A percentile compares a stretch with the other conserved stretches of the same genome.
phyloP scores from a whole-genome alignment of 2,888 invertebrate genomes.

The Amaurobius ferox region DNA sequence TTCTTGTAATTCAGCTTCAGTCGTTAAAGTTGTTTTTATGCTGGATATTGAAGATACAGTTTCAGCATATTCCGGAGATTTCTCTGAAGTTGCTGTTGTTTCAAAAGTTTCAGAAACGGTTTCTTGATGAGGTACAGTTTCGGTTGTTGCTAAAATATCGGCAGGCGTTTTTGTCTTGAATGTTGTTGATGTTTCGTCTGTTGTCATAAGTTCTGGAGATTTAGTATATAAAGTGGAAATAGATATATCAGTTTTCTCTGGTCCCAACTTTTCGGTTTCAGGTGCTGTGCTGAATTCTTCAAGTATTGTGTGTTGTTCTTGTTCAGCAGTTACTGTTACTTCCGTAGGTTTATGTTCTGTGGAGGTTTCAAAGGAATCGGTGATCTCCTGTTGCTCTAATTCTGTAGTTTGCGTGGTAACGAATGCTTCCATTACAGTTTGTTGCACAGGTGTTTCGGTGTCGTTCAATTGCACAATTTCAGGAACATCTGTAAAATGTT shows the following conservation, averaged over 20 bases:
- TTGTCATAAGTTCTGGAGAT: too few species aligned
- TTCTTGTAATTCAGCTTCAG: not conserved
- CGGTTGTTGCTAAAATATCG: too few species aligned
- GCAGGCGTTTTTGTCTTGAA: too few species aligned
- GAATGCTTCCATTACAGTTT: not conserved
- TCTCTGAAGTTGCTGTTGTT: not conserved
- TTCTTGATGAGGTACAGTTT: not conserved
- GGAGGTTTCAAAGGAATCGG: too few species aligned
- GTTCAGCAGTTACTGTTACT: not conserved
- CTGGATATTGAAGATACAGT: not conserved
- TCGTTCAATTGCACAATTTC: too few species aligned
- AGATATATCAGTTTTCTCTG: too few species aligned
- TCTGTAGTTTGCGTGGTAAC: not conserved
- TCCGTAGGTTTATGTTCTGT: not conserved
- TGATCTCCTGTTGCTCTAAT: not conserved
- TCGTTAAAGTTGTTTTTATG: not conserved
- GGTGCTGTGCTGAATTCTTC: not conserved
- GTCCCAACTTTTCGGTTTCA: not conserved
- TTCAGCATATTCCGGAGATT: not conserved
- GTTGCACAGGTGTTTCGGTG: not conserved
- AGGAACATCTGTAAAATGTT: too few species aligned
- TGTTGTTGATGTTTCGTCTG: too few species aligned
- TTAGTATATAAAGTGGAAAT: too few species aligned
- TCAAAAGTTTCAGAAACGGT: not conserved
- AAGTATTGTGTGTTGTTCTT: not conserved